A percentile compares a stretch with the other conserved stretches of the same genome.
phyloP scores from a whole-genome alignment of 1,140 invertebrate species.

The Nephotettix cincticeps region DNA sequence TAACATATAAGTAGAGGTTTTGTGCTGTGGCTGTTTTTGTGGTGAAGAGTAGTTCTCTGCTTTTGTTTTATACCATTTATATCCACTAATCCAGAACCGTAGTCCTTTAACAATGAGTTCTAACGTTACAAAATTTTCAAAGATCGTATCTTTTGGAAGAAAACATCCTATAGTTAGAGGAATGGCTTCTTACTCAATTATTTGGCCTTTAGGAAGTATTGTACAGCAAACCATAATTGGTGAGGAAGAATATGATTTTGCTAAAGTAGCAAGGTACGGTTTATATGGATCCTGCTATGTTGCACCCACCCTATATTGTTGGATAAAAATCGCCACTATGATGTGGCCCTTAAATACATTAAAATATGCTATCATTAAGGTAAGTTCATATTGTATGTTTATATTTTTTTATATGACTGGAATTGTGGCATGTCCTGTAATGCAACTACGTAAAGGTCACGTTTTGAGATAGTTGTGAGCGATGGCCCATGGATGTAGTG shows the following conservation, averaged over 20 bases:
- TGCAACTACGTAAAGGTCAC: no score
- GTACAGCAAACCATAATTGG: conserved; percentile 60
- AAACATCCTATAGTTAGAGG: conserved; percentile 61
- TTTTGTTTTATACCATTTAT: no score
- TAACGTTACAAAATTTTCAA: conserved; percentile 42
- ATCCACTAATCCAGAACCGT: no score
- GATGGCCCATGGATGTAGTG: no score
- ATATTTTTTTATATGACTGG: no score
- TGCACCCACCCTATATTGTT: conserved; percentile 68
- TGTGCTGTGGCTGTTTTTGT: no score
- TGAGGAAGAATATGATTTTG: conserved; percentile 55
- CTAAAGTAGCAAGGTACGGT: conserved; percentile 60
- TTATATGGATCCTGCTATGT: conserved; percentile 68
- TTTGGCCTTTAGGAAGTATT: conserved; percentile 67
- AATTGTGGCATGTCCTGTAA: no score
- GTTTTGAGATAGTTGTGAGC: no score
- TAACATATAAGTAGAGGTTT: no score
- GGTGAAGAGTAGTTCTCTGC: no score
- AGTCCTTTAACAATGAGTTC: conserved; percentile 4
- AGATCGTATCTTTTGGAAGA: conserved; percentile 48
- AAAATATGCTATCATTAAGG: conserved; percentile 65
- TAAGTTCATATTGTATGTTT: conserved; percentile 49
- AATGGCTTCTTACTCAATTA: conserved; percentile 68
- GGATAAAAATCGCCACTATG: conserved; percentile 61
- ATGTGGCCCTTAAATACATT: conserved; percentile 65